A percentile compares a stretch with the other conserved stretches of the same genome.
Evolutionary conservation across 2,113 vertebrate genomes (phyloP).

Genomic region (Terrapene triunguis): DNA sequence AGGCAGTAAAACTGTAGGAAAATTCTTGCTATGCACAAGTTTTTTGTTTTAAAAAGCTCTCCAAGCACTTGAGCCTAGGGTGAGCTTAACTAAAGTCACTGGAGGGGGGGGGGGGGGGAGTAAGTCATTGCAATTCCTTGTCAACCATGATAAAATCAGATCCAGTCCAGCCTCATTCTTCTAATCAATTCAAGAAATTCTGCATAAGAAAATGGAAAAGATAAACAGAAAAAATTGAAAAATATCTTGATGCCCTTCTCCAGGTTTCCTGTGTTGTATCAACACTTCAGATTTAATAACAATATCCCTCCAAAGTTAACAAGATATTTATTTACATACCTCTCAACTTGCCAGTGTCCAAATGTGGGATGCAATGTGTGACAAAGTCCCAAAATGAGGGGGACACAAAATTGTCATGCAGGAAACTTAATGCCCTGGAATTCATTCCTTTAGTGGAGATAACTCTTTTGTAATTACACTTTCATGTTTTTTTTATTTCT

Average conservation of each 20-base stretch:
- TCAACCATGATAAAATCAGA: constrained; percentile 7
- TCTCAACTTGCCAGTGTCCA: not conserved
- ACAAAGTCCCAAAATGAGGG: not conserved
- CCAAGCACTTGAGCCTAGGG: not conserved
- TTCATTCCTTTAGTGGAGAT: not conserved
- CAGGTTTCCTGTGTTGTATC: not conserved
- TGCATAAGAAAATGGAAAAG: not conserved
- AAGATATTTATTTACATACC: not conserved
- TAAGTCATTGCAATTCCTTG: constrained; percentile 4
- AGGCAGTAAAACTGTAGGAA: not conserved
- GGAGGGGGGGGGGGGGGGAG: not conserved
- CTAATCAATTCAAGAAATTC: not conserved
- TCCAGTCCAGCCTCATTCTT: not conserved
- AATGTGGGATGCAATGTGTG: not conserved
- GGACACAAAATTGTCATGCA: not conserved
- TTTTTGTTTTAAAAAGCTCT: constrained; percentile 3
- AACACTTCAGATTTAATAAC: not conserved
- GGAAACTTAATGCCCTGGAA: not conserved
- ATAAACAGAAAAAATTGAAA: not conserved
- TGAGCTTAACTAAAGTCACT: not conserved
- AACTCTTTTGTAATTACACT: not conserved
- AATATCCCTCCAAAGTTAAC: not conserved
- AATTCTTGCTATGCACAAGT: not conserved
- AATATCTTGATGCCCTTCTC: not conserved
- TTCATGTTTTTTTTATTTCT: constrained; percentile 7